phyloP scores from a whole-genome alignment of 2,113 vertebrate genomes.

The Syrmaticus mikado region DNA sequence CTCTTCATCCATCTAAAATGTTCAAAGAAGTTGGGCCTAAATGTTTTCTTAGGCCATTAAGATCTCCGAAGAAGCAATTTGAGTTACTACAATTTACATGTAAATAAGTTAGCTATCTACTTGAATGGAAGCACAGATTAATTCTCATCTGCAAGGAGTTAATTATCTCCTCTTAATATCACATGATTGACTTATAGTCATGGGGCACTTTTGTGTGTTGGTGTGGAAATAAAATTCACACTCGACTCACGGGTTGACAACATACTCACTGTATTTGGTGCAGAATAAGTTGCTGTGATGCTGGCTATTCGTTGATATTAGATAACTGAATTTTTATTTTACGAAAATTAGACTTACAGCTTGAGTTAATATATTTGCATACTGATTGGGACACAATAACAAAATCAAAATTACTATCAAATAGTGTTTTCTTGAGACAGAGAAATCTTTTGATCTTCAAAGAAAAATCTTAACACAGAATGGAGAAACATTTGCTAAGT shows the following conservation, averaged over 20 bases:
- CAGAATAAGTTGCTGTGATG: not conserved
- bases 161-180: not conserved
- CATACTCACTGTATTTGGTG: not conserved
- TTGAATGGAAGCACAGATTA: not conserved
- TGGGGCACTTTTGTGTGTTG: rapidly evolving
- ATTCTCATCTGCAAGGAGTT: not conserved
- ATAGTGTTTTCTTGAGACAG: not conserved
- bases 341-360: not conserved
- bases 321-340: not conserved
- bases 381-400: not conserved
- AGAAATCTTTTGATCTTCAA: not conserved
- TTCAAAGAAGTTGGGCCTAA: not conserved
- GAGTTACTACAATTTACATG: not conserved
- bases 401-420: not conserved
- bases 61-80: not conserved
- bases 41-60: not conserved
- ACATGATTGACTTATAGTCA: not conserved
- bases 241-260: not conserved
- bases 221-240: not conserved
- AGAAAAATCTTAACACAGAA: not conserved
- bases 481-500: not conserved
- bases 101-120: not conserved
- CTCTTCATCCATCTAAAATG: not conserved
- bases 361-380: not conserved
- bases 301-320: not conserved